These are phyloP conservation scores for Gallinago paraguaiae DNA, from an alignment of 2,113 vertebrate genomes.

Conservation along the genomic window DNA sequence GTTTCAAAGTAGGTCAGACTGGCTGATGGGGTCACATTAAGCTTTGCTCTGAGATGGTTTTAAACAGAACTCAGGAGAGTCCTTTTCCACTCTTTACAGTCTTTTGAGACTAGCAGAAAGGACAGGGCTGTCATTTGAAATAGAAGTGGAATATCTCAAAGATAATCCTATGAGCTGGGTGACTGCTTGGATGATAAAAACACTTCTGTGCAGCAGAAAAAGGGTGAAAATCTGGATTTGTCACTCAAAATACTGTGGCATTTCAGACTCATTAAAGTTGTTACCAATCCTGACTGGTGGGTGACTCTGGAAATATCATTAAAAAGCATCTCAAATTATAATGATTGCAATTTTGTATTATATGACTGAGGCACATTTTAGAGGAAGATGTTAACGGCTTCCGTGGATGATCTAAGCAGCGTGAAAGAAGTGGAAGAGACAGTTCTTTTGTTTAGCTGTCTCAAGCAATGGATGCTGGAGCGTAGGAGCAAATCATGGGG, in stretches of 20 bases:
- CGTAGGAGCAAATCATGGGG: background rate
- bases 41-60: background rate
- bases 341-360: background rate
- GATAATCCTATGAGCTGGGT: constrained; percentile 49
- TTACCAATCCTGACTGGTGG: background rate
- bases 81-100: constrained; percentile 24
- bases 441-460: constrained; percentile 40
- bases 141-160: constrained; percentile 20
- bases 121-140: constrained; percentile 56
- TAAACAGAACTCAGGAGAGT: constrained; percentile 7
- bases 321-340: background rate
- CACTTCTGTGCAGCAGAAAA: background rate
- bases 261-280: background rate
- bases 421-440: background rate
- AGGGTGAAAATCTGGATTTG: constrained; percentile 26
- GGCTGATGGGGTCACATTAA: background rate
- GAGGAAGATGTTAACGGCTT: background rate
- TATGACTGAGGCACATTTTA: background rate
- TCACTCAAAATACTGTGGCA: background rate
- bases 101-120: constrained; percentile 46
- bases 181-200: constrained; percentile 30
- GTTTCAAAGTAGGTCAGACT: constrained; percentile 47
- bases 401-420: constrained; percentile 1
- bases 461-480: constrained; percentile 14
- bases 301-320: background rate